Percentiles rank a stretch among this genome's conserved stretches.
Conservation (phyloP, 2,113 vertebrate species). For the Hippoglossus stenolepis region DNA sequence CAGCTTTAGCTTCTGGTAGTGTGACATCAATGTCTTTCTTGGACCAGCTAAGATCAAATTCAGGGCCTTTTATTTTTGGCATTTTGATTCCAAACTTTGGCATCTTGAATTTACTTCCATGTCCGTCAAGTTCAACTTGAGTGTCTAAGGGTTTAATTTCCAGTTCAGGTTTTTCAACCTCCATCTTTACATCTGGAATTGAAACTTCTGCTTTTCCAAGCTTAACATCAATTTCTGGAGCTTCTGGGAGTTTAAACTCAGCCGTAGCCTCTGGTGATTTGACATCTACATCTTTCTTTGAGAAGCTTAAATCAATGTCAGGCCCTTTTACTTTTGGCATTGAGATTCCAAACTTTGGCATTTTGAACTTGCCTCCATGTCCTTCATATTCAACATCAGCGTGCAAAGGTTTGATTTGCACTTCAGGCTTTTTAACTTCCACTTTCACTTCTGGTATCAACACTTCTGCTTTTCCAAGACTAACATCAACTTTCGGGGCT, state of each 20-base stretch:
- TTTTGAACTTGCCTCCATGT: conserved; percentile 45
- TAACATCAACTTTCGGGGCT: conserved; percentile 11
- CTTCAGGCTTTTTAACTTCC: conserved; percentile 42
- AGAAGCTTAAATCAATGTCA: conserved; percentile 24
- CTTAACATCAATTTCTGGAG: background rate
- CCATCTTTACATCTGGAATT: conserved; percentile 31
- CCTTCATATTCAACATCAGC: conserved; percentile 20
- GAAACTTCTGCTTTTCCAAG: conserved; percentile 31
- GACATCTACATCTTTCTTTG: conserved; percentile 28
- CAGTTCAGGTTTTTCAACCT: conserved; percentile 38
- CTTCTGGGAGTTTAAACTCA: background rate
- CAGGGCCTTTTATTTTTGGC: conserved; percentile 46
- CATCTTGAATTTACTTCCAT: conserved; percentile 44
- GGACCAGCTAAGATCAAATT: conserved; percentile 8
- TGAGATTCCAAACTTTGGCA: conserved; percentile 49
- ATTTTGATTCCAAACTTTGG: conserved; percentile 46
- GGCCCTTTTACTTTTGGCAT: conserved; percentile 51
- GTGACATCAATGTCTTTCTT: conserved; percentile 16
- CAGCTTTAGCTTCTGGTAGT: conserved; percentile 13
- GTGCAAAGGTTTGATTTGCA: conserved; percentile 35
- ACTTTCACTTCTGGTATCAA: conserved; percentile 38
- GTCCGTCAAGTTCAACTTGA: background rate
- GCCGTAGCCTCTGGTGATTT: background rate
- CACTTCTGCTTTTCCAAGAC: conserved; percentile 37
- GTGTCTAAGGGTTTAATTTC: conserved; percentile 12